phyloP scores from a whole-genome alignment of 2,113 vertebrate genomes.

The Mustelus asterias region DNA sequence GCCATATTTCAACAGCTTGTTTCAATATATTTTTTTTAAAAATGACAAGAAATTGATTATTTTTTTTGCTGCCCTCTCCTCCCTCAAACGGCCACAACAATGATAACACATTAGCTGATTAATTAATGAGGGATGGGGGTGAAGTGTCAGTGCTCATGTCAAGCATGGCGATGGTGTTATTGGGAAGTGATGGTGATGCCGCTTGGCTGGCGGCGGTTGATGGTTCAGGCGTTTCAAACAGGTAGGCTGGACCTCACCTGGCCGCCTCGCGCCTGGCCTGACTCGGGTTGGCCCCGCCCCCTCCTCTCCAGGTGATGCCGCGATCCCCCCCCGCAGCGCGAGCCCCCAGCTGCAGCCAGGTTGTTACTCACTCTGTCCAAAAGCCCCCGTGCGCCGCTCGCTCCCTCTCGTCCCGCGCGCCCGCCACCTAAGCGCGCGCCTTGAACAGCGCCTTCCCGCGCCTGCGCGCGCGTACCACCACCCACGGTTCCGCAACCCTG shows the following conservation, averaged over 20 bases:
- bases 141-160: not conserved
- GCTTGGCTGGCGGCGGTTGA: constrained; percentile 41
- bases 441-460: no score
- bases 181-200: constrained; percentile 39
- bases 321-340: no score
- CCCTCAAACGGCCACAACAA: no score
- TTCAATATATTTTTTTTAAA: not conserved
- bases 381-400: no score
- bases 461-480: no score
- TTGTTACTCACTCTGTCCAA: not conserved
- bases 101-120: not conserved
- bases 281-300: not conserved
- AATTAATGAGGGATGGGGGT: not conserved
- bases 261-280: not conserved
- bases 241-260: not conserved
- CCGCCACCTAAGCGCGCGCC: no score
- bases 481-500: not conserved
- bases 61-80: not conserved
- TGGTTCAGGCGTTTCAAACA: constrained; percentile 22
- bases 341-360: not conserved
- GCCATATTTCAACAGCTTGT: constrained; percentile 71
- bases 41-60: not conserved
- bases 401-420: no score
- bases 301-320: not conserved
- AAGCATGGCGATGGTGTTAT: not conserved